phyloP scores from a whole-genome alignment of 2,113 vertebrate genomes.

The Haemorhous mexicanus region DNA sequence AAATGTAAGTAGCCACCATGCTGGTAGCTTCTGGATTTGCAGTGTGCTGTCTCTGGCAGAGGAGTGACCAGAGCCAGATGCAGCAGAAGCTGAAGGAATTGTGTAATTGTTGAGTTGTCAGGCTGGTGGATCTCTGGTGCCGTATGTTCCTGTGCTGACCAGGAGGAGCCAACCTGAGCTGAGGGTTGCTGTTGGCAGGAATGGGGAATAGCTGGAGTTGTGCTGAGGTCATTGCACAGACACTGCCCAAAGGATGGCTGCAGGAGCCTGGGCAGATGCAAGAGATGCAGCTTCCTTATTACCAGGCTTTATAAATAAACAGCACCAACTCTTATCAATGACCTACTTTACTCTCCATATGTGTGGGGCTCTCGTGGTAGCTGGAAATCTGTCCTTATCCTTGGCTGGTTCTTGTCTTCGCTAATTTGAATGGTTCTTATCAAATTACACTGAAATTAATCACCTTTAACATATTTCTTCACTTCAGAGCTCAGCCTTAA shows the following conservation, averaged over 20 bases:
- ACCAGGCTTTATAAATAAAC: not conserved
- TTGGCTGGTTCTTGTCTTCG: not conserved
- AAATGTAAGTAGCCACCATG: not conserved
- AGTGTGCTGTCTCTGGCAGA: not conserved
- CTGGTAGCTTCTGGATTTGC: not conserved
- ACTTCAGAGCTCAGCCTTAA: not conserved
- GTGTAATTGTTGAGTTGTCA: not conserved
- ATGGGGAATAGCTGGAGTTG: not conserved
- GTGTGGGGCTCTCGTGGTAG: accelerated
- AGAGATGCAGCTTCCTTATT: not conserved
- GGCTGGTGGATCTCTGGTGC: not conserved
- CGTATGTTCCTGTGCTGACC: not conserved
- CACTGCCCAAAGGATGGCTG: not conserved
- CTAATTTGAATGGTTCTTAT: not conserved
- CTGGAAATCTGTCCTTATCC: not conserved
- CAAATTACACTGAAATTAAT: not conserved
- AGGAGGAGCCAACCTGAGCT: not conserved
- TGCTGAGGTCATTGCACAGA: not conserved
- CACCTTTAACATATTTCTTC: not conserved
- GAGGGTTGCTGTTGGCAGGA: not conserved
- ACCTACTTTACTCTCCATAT: not conserved
- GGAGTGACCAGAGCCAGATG: not conserved
- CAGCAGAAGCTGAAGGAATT: not conserved
- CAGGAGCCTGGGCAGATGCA: not conserved
- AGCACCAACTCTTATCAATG: not conserved